phyloP scores from a whole-genome alignment of 2,797 vertebrate genomes.

The Spatula versicolor region DNA sequence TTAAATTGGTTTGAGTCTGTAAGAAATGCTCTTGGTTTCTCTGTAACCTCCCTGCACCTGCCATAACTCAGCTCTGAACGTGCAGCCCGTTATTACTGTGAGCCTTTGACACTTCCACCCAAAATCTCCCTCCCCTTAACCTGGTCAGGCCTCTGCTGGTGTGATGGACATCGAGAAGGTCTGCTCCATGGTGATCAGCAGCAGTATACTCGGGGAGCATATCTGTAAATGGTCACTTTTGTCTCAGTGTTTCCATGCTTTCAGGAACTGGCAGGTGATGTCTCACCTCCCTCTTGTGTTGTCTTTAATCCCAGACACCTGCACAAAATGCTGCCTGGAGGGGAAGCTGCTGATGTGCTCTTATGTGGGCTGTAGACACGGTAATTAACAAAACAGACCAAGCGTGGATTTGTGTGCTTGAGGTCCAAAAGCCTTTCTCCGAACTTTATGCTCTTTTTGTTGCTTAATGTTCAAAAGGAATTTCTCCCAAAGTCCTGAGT shows the following conservation, averaged over 20 bases:
- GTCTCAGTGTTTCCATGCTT: neutral
- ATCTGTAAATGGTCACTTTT: rapidly evolving
- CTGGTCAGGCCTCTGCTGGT: neutral
- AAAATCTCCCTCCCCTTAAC: constrained; percentile 3
- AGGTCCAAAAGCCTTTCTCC: neutral
- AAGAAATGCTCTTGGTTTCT: constrained; percentile 4
- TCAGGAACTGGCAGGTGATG: neutral
- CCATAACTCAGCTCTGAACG: neutral
- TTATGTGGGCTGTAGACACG: neutral
- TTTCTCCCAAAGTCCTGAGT: neutral
- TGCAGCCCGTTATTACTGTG: neutral
- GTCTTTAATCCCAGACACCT: neutral
- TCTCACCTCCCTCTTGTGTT: neutral
- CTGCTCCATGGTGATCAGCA: neutral
- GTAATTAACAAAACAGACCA: neutral
- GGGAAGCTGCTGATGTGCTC: neutral
- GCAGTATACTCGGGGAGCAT: neutral
- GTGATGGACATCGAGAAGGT: neutral
- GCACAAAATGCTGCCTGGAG: rapidly evolving
- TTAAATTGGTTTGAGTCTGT: neutral
- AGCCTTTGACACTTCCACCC: neutral
- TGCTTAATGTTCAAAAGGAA: neutral
- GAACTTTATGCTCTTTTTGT: neutral
- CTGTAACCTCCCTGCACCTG: neutral
- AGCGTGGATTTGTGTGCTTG: neutral